Conservation (phyloP, 2,888 invertebrate genomes). For the Heteromyza rotundicornis region DNA sequence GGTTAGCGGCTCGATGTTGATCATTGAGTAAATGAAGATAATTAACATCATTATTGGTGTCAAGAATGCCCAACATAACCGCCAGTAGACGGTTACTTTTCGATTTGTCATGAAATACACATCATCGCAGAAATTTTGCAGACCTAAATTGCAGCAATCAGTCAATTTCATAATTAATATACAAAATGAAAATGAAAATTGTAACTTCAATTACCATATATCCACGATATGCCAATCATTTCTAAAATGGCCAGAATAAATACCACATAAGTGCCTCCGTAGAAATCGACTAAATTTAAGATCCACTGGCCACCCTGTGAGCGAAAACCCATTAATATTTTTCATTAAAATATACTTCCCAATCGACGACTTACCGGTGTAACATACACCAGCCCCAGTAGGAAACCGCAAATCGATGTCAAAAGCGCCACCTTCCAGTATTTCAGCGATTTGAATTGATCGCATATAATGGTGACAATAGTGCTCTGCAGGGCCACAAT, state of each 20-base stretch:
- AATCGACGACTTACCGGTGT: constrained; percentile 71
- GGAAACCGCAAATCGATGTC: constrained; percentile 67
- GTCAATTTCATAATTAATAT: not conserved
- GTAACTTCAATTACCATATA: constrained; percentile 64
- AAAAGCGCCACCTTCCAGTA: constrained; percentile 69
- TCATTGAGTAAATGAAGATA: constrained; percentile 75
- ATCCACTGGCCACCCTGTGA: constrained; percentile 69
- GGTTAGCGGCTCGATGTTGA: constrained; percentile 66
- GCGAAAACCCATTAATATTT: constrained; percentile 35
- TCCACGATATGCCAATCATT: constrained; percentile 66
- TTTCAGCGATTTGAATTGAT: constrained; percentile 70
- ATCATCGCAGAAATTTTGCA: constrained; percentile 72
- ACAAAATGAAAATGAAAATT: not conserved
- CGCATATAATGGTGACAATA: constrained; percentile 72
- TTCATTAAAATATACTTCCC: not conserved
- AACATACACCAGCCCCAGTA: constrained; percentile 73
- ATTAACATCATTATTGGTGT: constrained; percentile 73
- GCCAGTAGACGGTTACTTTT: constrained; percentile 74
- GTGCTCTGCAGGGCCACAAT: constrained; percentile 75
- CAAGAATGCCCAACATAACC: constrained; percentile 76
- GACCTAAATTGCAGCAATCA: constrained; percentile 54
- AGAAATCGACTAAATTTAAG: constrained; percentile 68
- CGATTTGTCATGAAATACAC: constrained; percentile 78
- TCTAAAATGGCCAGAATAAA: constrained; percentile 68
- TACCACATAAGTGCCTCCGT: constrained; percentile 69